Evolutionary conservation across 2,888 invertebrate genomes (phyloP), one percentile per base, ranked within the genome.

Genomic region (Morinoia aosen): DNA sequence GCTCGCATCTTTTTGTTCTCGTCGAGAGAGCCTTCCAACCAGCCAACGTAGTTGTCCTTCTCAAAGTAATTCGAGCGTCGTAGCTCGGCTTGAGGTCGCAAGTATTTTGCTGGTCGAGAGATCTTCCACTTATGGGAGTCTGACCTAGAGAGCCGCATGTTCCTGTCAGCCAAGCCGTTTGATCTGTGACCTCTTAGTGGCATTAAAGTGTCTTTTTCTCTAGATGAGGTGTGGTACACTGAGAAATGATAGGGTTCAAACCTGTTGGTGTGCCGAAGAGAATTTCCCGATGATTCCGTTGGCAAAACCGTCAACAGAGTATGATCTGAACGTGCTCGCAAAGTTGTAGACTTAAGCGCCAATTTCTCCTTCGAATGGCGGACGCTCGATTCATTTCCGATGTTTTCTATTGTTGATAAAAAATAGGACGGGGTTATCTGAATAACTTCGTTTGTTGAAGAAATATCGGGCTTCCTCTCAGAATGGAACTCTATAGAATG

Each of bases 21-120:
- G 19, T 56, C 56, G 33, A 93, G 93, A 93, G 93, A 33, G 56
- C 93, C 93, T 57, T 93, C 93, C 57, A 93, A 58, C 93, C 93
- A 93, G 33, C 93, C 93, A 57, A 93, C 93, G 57, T 93, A 93
- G 93, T 57, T 93, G 93, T 93, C 93, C 33, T 93, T 93, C 48
- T 57, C 93, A 33, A 93, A 93, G 57, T 93, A 93, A 93, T 57
- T 57, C 93, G 93, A 93, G 93, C 57, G 93, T 93, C 93, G 39
- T 93, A 57, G 57, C 57, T 93, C 93, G 48, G 39, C 3, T 58
- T 93, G 93, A 93, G 56, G 58, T 39, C 90, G 90, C 57, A 33
- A 56, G 93, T 93, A 93, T n/a, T 93, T 93, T 57, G 58, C 93
- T n/a, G 57, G 57, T 93, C 93, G 56, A 33, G 93, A 56, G 57